Conservation (phyloP, 2,888 invertebrate genomes). For the Cheilosia vernalis region DNA sequence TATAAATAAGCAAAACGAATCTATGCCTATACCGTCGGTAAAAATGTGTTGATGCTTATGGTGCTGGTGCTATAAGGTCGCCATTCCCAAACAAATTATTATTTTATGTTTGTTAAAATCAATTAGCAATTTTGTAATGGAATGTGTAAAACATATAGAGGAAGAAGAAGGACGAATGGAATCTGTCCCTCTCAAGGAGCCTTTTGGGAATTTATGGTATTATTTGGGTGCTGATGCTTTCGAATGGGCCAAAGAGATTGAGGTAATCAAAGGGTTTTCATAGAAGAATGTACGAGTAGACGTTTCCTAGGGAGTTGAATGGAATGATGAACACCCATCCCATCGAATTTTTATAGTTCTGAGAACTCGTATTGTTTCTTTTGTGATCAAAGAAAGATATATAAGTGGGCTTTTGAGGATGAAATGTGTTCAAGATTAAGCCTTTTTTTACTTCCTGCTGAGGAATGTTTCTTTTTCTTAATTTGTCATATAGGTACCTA, state of each 20-base stretch:
- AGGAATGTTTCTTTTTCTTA: no score
- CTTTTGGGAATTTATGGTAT: conserved; percentile 14
- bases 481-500: no score
- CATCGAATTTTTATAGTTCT: no score
- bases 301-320: no score
- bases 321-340: no score
- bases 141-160: not conserved
- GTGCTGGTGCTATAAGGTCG: not conserved
- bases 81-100: not conserved
- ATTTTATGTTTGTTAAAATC: conserved; percentile 17
- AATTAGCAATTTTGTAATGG: conserved; percentile 28
- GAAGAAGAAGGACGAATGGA: not conserved
- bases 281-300: not conserved
- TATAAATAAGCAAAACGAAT: conserved; percentile 17
- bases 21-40: not conserved
- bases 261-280: not conserved
- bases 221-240: not conserved
- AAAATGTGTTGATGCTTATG: not conserved
- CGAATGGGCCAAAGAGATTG: not conserved
- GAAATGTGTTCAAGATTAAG: no score
- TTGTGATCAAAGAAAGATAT: no score
- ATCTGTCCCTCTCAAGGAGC: not conserved
- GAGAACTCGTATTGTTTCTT: no score
- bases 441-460: no score
- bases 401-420: no score